Percentiles rank a stretch among this genome's conserved stretches.
These are phyloP conservation scores for Montipora cactus DNA, from an alignment of 64 coral and sea anemone species.

Conservation along the genomic window DNA sequence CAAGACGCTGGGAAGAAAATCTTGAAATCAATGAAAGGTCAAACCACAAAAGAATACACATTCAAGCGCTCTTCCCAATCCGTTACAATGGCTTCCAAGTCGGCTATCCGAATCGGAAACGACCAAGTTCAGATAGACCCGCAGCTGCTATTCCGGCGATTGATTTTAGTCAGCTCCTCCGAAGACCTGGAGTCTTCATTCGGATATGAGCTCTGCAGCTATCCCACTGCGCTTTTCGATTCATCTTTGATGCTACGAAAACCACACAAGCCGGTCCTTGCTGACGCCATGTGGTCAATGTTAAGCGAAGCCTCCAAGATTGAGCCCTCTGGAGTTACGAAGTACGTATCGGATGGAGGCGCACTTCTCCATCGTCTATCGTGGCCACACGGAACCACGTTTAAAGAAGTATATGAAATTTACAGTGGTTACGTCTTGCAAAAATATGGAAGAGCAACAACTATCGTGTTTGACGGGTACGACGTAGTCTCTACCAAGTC, in stretches of 20 bases:
- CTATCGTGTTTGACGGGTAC: too few species aligned
- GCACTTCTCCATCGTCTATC: too few species aligned
- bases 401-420: too few species aligned
- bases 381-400: too few species aligned
- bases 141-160: conserved; percentile 63
- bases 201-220: conserved; percentile 61
- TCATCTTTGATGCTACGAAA: conserved; percentile 16
- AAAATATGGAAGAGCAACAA: too few species aligned
- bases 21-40: neutral
- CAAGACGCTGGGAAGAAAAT: neutral
- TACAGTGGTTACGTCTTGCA: too few species aligned
- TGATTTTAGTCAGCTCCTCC: conserved; percentile 8
- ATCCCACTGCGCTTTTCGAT: conserved; percentile 56
- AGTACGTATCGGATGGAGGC: too few species aligned
- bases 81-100: conserved; percentile 31
- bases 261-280: neutral
- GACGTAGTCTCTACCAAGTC: too few species aligned
- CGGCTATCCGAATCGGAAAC: conserved; percentile 9
- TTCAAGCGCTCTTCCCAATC: conserved; percentile 45
- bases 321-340: too few species aligned
- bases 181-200: conserved; percentile 12
- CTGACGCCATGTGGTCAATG: too few species aligned
- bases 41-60: neutral
- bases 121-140: conserved; percentile 60
- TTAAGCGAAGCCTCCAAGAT: too few species aligned